phyloP scores from a whole-genome alignment of 2,113 vertebrate species.

The Dolichallabes microphthalmus region DNA sequence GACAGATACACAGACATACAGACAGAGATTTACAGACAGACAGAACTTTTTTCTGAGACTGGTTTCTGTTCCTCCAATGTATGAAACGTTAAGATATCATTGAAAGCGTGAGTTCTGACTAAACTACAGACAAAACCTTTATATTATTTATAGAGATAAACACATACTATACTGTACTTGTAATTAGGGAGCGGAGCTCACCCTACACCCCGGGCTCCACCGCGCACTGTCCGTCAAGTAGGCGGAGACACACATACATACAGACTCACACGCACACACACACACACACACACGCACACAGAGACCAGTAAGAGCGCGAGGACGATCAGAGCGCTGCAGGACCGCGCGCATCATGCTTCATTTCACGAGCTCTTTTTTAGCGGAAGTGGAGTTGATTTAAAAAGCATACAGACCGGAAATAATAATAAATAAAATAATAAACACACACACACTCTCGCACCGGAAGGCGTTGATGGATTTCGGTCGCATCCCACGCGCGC shows the following conservation, averaged over 20 bases:
- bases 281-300: neutral
- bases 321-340: neutral
- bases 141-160: too few species aligned
- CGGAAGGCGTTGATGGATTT: constrained; percentile 38
- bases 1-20: too few species aligned
- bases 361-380: neutral
- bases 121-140: too few species aligned
- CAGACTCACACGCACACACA: neutral
- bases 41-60: too few species aligned
- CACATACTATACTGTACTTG: neutral
- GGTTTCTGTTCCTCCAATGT: too few species aligned
- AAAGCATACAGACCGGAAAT: neutral
- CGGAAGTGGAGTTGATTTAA: neutral
- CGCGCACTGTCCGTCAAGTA: neutral
- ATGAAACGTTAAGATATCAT: too few species aligned
- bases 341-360: neutral
- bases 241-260: neutral
- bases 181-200: neutral
- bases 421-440: too few species aligned
- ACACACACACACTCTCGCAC: too few species aligned
- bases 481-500: constrained; percentile 36
- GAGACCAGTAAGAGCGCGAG: neutral
- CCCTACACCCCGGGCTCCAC: neutral
- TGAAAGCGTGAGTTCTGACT: too few species aligned
- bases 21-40: too few species aligned